Percentiles rank a stretch among this genome's conserved stretches.
These are phyloP conservation scores for Empidonax alnorum DNA, from an alignment of 2,113 vertebrate species.

Conservation along the genomic window DNA sequence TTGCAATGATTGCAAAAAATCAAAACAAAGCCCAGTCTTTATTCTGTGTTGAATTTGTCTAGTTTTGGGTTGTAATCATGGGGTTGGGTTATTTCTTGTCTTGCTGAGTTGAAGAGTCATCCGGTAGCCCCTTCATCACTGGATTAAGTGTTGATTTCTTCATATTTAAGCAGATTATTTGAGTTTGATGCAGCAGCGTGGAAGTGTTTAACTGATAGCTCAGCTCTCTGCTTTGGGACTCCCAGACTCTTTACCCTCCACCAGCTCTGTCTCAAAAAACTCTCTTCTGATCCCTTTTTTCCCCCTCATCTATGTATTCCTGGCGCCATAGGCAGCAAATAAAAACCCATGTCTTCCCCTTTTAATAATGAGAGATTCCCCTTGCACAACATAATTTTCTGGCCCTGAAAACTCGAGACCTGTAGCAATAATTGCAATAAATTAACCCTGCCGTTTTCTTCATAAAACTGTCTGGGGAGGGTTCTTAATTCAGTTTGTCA, in stretches of 20 bases:
- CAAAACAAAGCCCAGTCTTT: not conserved
- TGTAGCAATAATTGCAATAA: slow-evolving; percentile 52
- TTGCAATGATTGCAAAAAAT: not conserved
- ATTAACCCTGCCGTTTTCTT: slow-evolving; percentile 32
- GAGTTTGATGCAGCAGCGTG: not conserved
- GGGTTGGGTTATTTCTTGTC: not conserved
- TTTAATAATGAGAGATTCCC: slow-evolving; percentile 45
- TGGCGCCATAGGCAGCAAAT: not conserved
- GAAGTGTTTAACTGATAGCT: not conserved
- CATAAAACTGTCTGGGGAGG: slow-evolving; percentile 58
- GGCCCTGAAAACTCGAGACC: slow-evolving; percentile 28
- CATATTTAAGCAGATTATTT: not conserved
- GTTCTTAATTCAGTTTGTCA: slow-evolving; percentile 60
- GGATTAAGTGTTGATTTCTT: not conserved
- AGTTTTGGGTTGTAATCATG: not conserved
- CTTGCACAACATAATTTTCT: slow-evolving; percentile 29
- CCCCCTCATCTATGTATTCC: rapidly evolving
- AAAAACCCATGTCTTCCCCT: not conserved
- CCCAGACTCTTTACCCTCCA: not conserved
- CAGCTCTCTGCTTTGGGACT: not conserved
- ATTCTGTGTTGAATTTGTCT: not conserved
- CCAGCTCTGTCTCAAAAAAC: not conserved
- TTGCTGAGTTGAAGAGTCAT: not conserved
- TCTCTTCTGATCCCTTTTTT: not conserved
- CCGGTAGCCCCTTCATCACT: not conserved